Evolutionary conservation across 1,140 invertebrate genomes (phyloP), one percentile per base, ranked within the genome.

Genomic region (Lepidostoma basale): DNA sequence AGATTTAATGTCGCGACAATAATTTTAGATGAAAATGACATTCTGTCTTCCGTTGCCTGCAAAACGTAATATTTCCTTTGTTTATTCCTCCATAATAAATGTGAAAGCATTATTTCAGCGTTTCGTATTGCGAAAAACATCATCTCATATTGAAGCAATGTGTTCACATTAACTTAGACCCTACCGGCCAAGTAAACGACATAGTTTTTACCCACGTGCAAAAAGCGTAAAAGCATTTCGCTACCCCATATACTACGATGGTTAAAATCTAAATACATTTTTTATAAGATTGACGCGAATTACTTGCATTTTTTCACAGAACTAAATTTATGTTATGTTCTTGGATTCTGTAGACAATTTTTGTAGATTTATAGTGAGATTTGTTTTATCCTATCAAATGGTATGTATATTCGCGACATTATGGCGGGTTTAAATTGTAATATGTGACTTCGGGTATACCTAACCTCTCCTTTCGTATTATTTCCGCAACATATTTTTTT

Each of bases 131-230:
- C 58, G 67, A 64, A 64, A 69, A 63, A 47, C 28, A 8, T n/a
- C 54, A 20, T 36, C 39, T 42, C 28, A 67, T 71, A 71, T 71
- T 67, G 49, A 23, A 33, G 69, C 64, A 67, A 71, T 71, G 64
- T 63, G 54, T 71, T 71, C 54, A 54, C 59, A 71, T 71, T 71
- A 71, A 20, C 40, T 49, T 49, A 6, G 45, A n/a, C n/a, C n/a
- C n/a, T n/a, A n/a, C n/a, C n/a, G n/a, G n/a, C n/a, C n/a, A n/a
- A n/a, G n/a, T n/a, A n/a, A n/a, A n/a, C n/a, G n/a, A n/a, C n/a
- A n/a, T n/a, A n/a, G n/a, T n/a, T n/a, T n/a, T n/a, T n/a, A n/a
- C n/a, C n/a, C n/a, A n/a, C n/a, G n/a, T n/a, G n/a, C n/a, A n/a
- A n/a, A n/a, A n/a, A n/a, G n/a, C n/a, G n/a, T n/a, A n/a, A n/a